Conservation (phyloP, 2,113 vertebrate genomes). For the Neolamprologus variostigma region DNA sequence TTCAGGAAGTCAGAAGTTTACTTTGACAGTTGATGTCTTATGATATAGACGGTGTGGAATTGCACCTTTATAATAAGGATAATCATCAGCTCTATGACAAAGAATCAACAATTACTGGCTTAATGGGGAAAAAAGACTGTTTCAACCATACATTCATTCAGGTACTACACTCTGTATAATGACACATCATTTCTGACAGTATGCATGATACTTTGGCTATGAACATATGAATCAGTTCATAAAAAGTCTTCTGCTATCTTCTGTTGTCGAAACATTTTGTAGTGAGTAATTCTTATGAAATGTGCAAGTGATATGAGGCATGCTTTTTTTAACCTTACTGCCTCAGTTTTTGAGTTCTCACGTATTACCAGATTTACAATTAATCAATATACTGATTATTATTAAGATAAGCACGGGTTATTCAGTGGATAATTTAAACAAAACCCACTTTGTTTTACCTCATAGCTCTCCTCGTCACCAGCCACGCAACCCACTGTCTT, state of each 20-base stretch:
- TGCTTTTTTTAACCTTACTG: background rate
- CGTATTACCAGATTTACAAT: background rate
- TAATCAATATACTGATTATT: background rate
- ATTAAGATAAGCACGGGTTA: background rate
- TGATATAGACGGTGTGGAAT: background rate
- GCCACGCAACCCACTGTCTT: constrained; percentile 94
- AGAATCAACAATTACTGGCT: background rate
- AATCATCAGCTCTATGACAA: background rate
- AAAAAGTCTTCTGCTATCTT: background rate
- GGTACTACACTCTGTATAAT: background rate
- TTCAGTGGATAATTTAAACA: background rate
- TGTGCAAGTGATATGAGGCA: background rate
- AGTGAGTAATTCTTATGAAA: background rate
- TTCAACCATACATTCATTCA: background rate
- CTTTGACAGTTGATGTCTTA: background rate
- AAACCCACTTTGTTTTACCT: constrained; percentile 66
- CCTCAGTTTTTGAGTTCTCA: background rate
- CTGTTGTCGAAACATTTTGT: background rate
- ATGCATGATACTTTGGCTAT: background rate
- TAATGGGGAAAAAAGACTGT: background rate
- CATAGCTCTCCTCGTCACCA: constrained; percentile 89
- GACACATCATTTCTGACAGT: background rate
- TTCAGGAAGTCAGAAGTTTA: background rate
- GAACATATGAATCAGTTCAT: background rate
- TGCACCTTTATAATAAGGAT: background rate